phyloP scores from a whole-genome alignment of 2,888 invertebrate genomes.

The Furcula furcula region DNA sequence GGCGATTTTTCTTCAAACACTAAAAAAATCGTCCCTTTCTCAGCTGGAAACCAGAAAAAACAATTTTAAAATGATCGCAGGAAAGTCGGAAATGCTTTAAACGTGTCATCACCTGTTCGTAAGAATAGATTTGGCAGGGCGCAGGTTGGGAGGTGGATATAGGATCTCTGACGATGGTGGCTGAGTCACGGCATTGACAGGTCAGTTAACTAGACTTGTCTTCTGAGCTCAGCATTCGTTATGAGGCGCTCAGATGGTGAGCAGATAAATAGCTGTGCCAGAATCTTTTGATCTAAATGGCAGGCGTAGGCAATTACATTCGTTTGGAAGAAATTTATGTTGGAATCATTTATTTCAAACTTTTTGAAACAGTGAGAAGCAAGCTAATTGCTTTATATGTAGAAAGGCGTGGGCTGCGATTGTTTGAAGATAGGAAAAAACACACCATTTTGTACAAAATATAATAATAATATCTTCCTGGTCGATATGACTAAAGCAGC shows the following conservation, averaged over 20 bases:
- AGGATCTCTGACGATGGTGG: conserved; percentile 50
- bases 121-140: conserved; percentile 71
- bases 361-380: too few relatives aligned
- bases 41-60: conserved; percentile 13
- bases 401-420: too few relatives aligned
- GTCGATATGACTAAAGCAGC: too few relatives aligned
- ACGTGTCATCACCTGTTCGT: conserved; percentile 32
- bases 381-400: too few relatives aligned
- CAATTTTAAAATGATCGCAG: conserved; percentile 12
- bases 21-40: too few relatives aligned
- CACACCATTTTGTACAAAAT: too few relatives aligned
- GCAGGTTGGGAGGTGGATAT: conserved; percentile 45
- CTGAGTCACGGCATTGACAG: conserved; percentile 54
- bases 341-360: too few relatives aligned
- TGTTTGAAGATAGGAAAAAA: too few relatives aligned
- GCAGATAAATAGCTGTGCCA: neutral
- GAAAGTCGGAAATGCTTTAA: conserved; percentile 23
- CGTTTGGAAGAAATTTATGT: too few relatives aligned
- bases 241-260: neutral
- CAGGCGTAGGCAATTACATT: too few relatives aligned
- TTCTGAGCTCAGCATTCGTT: conserved; percentile 21
- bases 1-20: conserved; percentile 3
- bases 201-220: conserved; percentile 45
- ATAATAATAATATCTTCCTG: too few relatives aligned
- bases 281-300: too few relatives aligned